A percentile compares a stretch with the other conserved stretches of the same genome.
Conservation (phyloP, 35 echinoderm and acorn worm species). For the Antedon bifida region DNA sequence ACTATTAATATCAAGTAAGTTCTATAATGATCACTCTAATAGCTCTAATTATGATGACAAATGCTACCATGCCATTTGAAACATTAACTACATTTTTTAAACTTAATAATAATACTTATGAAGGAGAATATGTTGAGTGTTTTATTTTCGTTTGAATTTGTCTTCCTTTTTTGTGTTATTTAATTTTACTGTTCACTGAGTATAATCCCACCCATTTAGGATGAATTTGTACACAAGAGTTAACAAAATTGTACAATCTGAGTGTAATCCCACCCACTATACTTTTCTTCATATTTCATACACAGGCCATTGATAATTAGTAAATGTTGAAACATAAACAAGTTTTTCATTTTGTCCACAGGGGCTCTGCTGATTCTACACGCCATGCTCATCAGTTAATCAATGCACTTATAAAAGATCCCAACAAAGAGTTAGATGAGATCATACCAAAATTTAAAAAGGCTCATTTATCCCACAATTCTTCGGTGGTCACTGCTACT, state of each 20-base stretch:
- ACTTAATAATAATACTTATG: too few species aligned
- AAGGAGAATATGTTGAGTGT: too few species aligned
- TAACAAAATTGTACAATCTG: neutral
- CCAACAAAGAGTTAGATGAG: slow-evolving; percentile 83
- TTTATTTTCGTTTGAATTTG: too few species aligned
- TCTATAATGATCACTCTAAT: neutral
- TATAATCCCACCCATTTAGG: too few species aligned
- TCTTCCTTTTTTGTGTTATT: too few species aligned
- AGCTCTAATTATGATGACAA: neutral
- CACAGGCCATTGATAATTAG: too few species aligned
- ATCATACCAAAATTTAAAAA: slow-evolving; percentile 76
- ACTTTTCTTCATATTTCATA: too few species aligned
- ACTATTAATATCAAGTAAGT: slow-evolving; percentile 98
- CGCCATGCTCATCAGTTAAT: slow-evolving; percentile 90
- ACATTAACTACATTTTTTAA: too few species aligned
- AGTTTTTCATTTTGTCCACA: slow-evolving; percentile 7
- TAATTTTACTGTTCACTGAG: too few species aligned
- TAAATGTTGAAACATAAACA: too few species aligned
- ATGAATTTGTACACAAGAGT: neutral
- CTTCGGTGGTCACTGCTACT: slow-evolving; percentile 12
- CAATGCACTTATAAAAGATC: slow-evolving; percentile 92
- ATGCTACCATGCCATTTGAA: too few species aligned
- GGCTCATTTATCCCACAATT: slow-evolving; percentile 6
- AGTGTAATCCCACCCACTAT: neutral
- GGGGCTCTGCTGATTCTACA: slow-evolving; percentile 97